Conservation (phyloP, 2,113 vertebrate genomes). For the Ochotona curzoniae region DNA sequence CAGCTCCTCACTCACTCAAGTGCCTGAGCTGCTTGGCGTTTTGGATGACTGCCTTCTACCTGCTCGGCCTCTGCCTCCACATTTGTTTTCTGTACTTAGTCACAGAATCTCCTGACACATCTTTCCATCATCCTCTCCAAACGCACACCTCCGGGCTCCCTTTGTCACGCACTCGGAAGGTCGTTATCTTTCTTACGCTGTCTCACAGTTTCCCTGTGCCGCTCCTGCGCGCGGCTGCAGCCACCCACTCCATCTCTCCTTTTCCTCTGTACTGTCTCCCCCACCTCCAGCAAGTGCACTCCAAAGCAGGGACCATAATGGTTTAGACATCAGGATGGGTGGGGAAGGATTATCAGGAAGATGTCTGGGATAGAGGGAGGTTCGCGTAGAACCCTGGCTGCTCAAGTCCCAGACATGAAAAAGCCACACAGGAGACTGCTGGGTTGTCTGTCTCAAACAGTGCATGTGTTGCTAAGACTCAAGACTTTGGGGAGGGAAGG, state of each 20-base stretch:
- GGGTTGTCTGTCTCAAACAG: not conserved
- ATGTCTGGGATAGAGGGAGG: not conserved
- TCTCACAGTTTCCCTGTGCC: not conserved
- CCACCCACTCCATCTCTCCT: not conserved
- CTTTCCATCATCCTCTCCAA: not conserved
- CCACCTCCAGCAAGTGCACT: constrained; percentile 34
- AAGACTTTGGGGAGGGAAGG: not conserved
- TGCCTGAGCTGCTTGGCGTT: not conserved
- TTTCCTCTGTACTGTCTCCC: not conserved
- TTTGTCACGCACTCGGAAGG: not conserved
- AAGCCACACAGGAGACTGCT: not conserved
- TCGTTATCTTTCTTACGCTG: not conserved
- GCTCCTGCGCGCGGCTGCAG: not conserved
- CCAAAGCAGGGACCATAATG: not conserved
- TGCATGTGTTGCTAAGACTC: rapidly evolving
- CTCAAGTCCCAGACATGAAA: not conserved
- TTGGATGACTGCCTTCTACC: not conserved
- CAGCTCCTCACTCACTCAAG: not conserved
- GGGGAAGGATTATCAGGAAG: not conserved
- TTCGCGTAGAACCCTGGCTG: not conserved
- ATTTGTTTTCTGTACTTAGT: not conserved
- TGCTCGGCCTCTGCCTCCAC: not conserved
- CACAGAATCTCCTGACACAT: not conserved
- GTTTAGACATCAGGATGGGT: constrained; percentile 6
- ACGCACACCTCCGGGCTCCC: not conserved